Conservation (phyloP, 2,888 invertebrate species). For the Drosophila maculinotata region DNA sequence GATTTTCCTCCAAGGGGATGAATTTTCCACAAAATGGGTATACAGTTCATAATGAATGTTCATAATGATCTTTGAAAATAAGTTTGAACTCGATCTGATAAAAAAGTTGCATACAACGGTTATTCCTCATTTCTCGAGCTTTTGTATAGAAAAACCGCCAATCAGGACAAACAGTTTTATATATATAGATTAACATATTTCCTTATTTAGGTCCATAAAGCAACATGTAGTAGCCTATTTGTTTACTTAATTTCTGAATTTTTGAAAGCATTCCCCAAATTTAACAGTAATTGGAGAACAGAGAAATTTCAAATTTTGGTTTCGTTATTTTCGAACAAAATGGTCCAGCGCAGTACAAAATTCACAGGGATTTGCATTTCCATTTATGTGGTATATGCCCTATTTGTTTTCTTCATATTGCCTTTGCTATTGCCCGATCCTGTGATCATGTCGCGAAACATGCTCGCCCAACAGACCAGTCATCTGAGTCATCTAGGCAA, state of each 20-base stretch:
- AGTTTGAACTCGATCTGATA: too few species aligned
- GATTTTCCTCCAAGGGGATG: too few species aligned
- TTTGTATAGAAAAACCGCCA: too few species aligned
- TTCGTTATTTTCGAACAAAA: conserved; percentile 7
- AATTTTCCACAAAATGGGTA: too few species aligned
- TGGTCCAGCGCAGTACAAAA: conserved; percentile 52
- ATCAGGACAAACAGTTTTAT: too few species aligned
- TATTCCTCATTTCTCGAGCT: too few species aligned
- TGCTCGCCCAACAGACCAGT: conserved; percentile 25
- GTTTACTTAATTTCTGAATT: neutral
- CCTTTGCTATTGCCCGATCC: conserved; percentile 65
- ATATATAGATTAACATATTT: too few species aligned
- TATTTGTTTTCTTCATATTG: conserved; percentile 57
- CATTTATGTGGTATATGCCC: conserved; percentile 50
- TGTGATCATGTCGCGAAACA: conserved; percentile 39
- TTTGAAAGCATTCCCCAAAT: neutral
- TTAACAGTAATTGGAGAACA: conserved; percentile 7
- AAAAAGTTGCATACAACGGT: too few species aligned
- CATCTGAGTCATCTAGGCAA: conserved; percentile 34
- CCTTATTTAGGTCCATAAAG: neutral
- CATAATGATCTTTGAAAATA: too few species aligned
- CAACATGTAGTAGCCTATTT: conserved; percentile 6
- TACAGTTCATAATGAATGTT: too few species aligned
- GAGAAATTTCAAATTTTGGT: neutral
- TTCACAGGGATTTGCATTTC: conserved; percentile 56